These are phyloP conservation scores for Heliothis subflexa DNA, from an alignment of 1,140 invertebrate genomes.

Conservation along the genomic window DNA sequence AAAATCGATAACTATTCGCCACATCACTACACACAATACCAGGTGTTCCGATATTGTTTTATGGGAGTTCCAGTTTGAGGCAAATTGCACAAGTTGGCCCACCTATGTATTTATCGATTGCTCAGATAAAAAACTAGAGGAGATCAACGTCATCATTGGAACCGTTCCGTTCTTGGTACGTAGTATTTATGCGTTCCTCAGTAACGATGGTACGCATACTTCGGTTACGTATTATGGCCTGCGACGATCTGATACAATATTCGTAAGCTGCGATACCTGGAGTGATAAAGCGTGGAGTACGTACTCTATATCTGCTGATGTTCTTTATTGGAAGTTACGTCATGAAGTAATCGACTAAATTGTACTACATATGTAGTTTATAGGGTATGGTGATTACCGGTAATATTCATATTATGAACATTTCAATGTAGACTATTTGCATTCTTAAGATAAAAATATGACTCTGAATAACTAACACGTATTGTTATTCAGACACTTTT, in stretches of 20 bases:
- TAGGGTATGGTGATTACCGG: too few relatives aligned
- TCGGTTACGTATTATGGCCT: neutral
- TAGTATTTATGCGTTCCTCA: constrained; percentile 3
- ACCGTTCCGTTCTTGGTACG: neutral
- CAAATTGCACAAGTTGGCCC: constrained; percentile 39
- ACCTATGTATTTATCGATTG: constrained; percentile 28
- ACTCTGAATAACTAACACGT: too few relatives aligned
- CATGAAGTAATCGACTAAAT: too few relatives aligned
- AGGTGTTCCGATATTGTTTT: constrained; percentile 50
- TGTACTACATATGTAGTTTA: too few relatives aligned
- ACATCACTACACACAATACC: constrained; percentile 36
- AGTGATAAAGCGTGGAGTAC: neutral
- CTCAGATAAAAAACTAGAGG: constrained; percentile 11
- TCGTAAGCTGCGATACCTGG: neutral
- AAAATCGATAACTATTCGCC: constrained; percentile 17
- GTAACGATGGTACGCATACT: neutral
- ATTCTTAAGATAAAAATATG: too few relatives aligned
- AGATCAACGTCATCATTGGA: neutral
- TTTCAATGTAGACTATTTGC: too few relatives aligned
- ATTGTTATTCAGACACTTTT: too few relatives aligned
- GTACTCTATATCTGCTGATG: too few relatives aligned
- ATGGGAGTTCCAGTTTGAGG: constrained; percentile 41
- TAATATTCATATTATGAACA: too few relatives aligned
- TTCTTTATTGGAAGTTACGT: too few relatives aligned
- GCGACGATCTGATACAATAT: neutral